Conservation (phyloP, 1,140 invertebrate genomes). For the Aphidius gifuensis region DNA sequence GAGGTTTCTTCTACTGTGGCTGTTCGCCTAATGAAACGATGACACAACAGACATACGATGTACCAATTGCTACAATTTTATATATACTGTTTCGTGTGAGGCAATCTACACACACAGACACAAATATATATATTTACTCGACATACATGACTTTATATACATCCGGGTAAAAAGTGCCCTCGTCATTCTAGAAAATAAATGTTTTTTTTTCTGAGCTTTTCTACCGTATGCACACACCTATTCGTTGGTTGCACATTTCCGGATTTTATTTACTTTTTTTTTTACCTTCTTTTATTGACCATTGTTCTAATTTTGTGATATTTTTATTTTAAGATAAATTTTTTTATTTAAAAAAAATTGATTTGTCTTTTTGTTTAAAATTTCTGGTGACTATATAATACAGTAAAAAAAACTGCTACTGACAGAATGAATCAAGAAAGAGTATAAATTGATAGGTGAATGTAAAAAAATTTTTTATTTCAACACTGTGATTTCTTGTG, state of each 20-base stretch:
- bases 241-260: not conserved
- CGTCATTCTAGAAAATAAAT: not conserved
- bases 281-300: not conserved
- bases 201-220: slow-evolving; percentile 1
- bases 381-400: no score
- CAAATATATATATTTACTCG: no score
- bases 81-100: no score
- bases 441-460: slow-evolving; percentile 5
- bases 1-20: not conserved
- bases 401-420: not conserved
- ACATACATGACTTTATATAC: no score
- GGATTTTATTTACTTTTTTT: no score
- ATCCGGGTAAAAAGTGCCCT: no score
- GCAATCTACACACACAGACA: no score
- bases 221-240: slow-evolving; percentile 2
- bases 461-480: slow-evolving; percentile 8
- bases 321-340: not conserved
- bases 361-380: no score
- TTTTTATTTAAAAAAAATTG: no score
- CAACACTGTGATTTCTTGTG: slow-evolving; percentile 1
- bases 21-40: slow-evolving; percentile 20
- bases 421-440: not conserved
- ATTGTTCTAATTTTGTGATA: no score
- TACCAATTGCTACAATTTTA: no score
- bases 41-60: not conserved